Percentiles rank a stretch among this genome's conserved stretches.
These are phyloP conservation scores for Diploptera punctata DNA, from an alignment of 2,888 invertebrate genomes.

Conservation along the genomic window DNA sequence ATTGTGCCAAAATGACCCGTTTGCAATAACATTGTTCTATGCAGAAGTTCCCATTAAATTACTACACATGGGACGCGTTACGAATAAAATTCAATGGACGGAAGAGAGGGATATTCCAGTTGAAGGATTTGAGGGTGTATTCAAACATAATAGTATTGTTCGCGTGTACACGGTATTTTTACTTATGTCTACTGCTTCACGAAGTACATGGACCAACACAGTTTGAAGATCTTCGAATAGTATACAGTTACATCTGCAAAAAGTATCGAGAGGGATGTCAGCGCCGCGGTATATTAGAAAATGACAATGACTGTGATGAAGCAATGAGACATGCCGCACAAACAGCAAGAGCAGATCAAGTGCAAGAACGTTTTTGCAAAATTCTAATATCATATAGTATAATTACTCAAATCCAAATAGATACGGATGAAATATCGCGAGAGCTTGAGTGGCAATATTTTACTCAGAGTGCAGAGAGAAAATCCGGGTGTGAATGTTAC, in stretches of 20 bases:
- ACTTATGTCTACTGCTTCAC: constrained; percentile 15
- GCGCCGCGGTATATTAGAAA: constrained; percentile 4
- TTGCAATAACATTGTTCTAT: not conserved
- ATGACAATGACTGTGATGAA: not conserved
- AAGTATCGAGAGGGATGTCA: constrained; percentile 9
- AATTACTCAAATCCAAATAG: constrained; percentile 7
- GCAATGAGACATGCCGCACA: not conserved
- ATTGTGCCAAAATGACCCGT: constrained; percentile 11
- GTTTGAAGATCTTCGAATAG: constrained; percentile 17
- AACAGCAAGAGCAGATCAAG: constrained; percentile 7
- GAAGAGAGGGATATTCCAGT: no score
- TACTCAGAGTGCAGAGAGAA: constrained; percentile 3
- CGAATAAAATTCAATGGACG: no score
- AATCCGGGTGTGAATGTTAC: constrained; percentile 1
- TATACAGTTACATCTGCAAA: not conserved
- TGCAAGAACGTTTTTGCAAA: not conserved
- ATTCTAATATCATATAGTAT: constrained; percentile 9
- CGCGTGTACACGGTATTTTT: not conserved
- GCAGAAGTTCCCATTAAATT: constrained; percentile 2
- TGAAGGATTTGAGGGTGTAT: no score
- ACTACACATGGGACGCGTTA: no score
- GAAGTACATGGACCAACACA: constrained; percentile 1
- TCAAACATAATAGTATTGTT: no score
- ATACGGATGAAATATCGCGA: not conserved
- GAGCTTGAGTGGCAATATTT: not conserved